Conservation (phyloP, 2,888 invertebrate genomes). For the Ornithoptera priamus region DNA sequence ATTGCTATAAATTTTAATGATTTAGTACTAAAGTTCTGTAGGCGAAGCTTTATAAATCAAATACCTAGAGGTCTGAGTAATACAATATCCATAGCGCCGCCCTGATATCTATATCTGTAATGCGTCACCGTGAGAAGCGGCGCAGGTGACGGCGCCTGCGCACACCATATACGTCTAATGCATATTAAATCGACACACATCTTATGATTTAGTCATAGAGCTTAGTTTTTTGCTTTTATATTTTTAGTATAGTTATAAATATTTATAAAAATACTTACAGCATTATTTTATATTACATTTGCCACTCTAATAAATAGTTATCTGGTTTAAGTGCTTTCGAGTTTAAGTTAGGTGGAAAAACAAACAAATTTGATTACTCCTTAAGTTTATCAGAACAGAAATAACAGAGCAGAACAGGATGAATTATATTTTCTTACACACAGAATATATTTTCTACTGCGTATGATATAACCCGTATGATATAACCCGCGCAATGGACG, state of each 20-base stretch:
- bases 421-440: no score
- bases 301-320: no score
- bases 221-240: slow-evolving; percentile 9
- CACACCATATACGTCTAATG: slow-evolving; percentile 37
- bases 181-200: slow-evolving; percentile 18
- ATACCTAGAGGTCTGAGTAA: slow-evolving; percentile 16
- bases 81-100: slow-evolving; percentile 27
- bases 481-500: no score
- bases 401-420: no score
- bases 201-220: slow-evolving; percentile 25
- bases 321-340: no score
- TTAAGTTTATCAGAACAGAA: no score
- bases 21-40: background rate
- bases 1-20: background rate
- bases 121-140: slow-evolving; percentile 66
- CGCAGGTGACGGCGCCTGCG: slow-evolving; percentile 56
- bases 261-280: no score
- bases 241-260: background rate
- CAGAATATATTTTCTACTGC: no score
- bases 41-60: slow-evolving; percentile 18
- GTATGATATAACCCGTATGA: no score
- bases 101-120: slow-evolving; percentile 38
- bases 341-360: no score
- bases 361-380: no score
- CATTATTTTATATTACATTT: no score